phyloP scores from a whole-genome alignment of 2,113 vertebrate genomes.

The Desmodus rotundus region DNA sequence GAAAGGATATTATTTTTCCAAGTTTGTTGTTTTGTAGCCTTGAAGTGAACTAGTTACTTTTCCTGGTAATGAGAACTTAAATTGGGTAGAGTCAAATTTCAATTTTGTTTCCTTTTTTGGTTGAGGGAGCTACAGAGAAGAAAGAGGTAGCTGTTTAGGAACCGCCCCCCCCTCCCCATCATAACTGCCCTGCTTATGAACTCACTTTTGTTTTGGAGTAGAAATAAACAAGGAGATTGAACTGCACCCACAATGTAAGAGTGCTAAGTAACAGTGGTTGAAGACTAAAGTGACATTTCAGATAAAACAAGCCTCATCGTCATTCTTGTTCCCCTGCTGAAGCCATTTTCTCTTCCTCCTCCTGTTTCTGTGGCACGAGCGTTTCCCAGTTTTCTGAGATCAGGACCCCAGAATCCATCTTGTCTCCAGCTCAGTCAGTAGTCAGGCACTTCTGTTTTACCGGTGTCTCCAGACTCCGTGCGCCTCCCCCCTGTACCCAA shows the following conservation, averaged over 20 bases:
- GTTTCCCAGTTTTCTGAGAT: not conserved
- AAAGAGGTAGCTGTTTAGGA: slow-evolving; percentile 26
- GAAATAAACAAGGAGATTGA: not conserved
- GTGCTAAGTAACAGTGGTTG: not conserved
- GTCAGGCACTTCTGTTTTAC: not conserved
- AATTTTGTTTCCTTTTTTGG: slow-evolving; percentile 50
- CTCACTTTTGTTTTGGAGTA: not conserved
- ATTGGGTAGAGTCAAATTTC: slow-evolving; percentile 10
- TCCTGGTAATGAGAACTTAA: not conserved
- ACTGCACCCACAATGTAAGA: not conserved
- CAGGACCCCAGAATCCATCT: not conserved
- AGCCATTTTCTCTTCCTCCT: not conserved
- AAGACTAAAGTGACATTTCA: not conserved
- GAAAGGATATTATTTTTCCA: not conserved
- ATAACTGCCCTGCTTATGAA: not conserved
- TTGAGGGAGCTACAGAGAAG: not conserved
- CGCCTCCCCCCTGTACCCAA: not conserved
- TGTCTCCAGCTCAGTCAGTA: not conserved
- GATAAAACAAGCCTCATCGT: not conserved
- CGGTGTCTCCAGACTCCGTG: not conserved
- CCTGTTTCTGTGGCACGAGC: not conserved
- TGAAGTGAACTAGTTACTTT: not conserved
- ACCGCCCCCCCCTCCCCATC: not conserved
- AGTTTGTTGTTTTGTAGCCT: not conserved
- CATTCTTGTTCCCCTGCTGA: not conserved